These are phyloP conservation scores for Chloromyia formosa DNA, from an alignment of 2,888 invertebrate species.

Conservation along the genomic window DNA sequence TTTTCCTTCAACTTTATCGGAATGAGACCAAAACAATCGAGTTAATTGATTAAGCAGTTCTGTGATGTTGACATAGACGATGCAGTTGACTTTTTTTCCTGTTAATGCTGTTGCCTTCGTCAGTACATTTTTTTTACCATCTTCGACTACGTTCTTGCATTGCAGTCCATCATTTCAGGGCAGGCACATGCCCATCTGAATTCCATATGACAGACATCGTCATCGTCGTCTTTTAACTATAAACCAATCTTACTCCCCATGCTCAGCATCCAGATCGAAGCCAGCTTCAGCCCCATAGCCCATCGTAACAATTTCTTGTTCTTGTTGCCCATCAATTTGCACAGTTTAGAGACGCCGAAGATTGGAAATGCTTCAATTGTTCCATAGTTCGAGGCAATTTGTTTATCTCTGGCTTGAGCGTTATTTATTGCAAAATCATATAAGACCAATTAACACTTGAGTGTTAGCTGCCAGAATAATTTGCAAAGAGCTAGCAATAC, in stretches of 20 bases:
- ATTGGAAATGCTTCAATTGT: conserved; percentile 25
- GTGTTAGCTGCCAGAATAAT: conserved; percentile 23
- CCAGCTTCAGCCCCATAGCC: not conserved
- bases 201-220: conserved; percentile 24
- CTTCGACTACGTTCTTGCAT: not conserved
- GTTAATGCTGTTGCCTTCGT: no score
- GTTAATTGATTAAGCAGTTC: conserved; percentile 36
- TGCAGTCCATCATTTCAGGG: not conserved
- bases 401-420: conserved; percentile 36
- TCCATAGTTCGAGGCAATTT: conserved; percentile 10
- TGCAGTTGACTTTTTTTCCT: no score
- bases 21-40: conserved; percentile 41
- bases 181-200: conserved; percentile 25
- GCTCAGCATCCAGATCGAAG: not conserved
- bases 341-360: conserved; percentile 3
- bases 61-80: conserved; percentile 16
- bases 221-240: not conserved
- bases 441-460: conserved; percentile 40
- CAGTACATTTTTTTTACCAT: conserved; percentile 1
- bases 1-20: conserved; percentile 22
- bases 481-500: conserved; percentile 6
- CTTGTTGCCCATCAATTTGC: no score
- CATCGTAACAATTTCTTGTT: no score
- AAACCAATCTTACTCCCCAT: not conserved
- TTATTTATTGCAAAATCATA: conserved; percentile 43